These are phyloP conservation scores for Eutolmus rufibarbis DNA, from an alignment of 2,888 invertebrate species.

Conservation along the genomic window DNA sequence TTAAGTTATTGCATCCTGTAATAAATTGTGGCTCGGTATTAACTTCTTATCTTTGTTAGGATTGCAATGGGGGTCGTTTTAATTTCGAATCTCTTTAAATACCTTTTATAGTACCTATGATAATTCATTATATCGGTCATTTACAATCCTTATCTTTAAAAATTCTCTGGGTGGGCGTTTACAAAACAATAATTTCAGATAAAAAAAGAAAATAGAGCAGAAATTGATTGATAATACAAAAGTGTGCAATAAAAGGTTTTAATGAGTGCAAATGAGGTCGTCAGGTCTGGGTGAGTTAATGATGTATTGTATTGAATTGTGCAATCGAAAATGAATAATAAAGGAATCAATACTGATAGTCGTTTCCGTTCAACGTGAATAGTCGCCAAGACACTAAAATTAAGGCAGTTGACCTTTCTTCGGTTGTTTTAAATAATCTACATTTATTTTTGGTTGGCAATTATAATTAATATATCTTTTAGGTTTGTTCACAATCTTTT, in stretches of 20 bases:
- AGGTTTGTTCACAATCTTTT: no score
- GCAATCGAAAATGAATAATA: background rate
- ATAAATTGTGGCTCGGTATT: no score
- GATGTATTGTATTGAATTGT: background rate
- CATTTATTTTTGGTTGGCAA: no score
- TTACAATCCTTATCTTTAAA: background rate
- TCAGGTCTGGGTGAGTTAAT: background rate
- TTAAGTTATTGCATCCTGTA: no score
- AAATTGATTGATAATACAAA: background rate
- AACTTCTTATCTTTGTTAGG: no score
- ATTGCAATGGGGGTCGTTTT: no score
- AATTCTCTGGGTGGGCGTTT: background rate
- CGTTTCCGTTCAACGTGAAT: background rate
- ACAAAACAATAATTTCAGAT: no score
- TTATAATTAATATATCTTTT: no score
- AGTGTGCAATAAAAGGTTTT: no score
- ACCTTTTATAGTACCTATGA: background rate
- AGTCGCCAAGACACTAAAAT: background rate
- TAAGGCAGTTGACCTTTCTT: no score
- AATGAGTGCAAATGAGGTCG: background rate
- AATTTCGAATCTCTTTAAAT: background rate
- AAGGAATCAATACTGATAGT: background rate
- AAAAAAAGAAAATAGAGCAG: no score
- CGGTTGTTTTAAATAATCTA: no score
- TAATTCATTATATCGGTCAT: background rate